Conservation (phyloP, 1,140 invertebrate species). For the Octopus bimaculoides region DNA sequence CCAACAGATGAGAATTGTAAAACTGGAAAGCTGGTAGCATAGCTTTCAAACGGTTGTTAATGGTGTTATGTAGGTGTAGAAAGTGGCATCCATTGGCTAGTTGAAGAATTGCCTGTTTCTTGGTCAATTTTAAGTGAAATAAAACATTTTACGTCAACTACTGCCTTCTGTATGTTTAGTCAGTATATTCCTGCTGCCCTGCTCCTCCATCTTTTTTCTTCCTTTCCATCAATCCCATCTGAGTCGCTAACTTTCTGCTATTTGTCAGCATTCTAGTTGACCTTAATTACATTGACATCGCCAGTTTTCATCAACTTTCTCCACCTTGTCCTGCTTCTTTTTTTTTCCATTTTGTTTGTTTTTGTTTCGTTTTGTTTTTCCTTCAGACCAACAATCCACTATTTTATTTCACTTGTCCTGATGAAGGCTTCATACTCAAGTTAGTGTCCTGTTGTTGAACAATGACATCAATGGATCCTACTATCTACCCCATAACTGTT, state of each 20-base stretch:
- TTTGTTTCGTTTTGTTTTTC: neutral
- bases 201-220: neutral
- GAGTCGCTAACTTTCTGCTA: neutral
- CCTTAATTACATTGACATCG: neutral
- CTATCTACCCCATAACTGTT: neutral
- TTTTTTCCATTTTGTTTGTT: neutral
- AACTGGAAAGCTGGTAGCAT: slow-evolving; percentile 13
- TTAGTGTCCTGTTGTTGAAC: neutral
- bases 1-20: neutral
- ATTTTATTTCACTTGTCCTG: neutral
- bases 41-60: slow-evolving; percentile 11
- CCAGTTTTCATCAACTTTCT: neutral
- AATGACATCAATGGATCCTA: neutral
- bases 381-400: neutral
- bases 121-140: slow-evolving; percentile 15
- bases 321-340: neutral
- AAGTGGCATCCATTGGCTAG: slow-evolving; percentile 6
- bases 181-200: neutral
- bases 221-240: neutral
- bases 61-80: slow-evolving; percentile 9
- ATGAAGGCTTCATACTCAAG: neutral
- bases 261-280: neutral
- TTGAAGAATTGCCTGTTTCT: slow-evolving; percentile 10
- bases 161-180: neutral
- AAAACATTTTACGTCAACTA: slow-evolving; percentile 15